phyloP scores from a whole-genome alignment of 2,113 vertebrate species.

The Oreochromis niloticus region DNA sequence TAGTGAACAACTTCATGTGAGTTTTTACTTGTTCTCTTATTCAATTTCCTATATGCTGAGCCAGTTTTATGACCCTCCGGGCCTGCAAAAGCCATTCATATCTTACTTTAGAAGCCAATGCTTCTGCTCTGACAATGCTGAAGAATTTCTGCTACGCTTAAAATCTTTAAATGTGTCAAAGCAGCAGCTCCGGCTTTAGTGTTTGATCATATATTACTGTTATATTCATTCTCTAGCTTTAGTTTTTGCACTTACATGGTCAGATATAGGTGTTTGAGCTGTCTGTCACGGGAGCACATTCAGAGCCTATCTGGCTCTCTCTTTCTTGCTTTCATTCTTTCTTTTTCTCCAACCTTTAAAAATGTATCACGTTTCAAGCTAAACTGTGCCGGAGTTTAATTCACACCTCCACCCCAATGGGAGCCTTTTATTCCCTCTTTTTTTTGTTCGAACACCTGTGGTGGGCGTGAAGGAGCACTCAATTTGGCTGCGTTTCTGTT shows the following conservation, averaged over 20 bases:
- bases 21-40: not conserved
- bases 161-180: not conserved
- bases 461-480: slow-evolving; percentile 32
- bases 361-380: not conserved
- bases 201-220: not conserved
- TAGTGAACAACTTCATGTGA: slow-evolving; percentile 9
- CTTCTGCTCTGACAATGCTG: not conserved
- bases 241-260: not conserved
- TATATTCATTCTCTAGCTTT: not conserved
- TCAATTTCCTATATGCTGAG: slow-evolving; percentile 13
- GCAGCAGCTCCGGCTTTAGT: not conserved
- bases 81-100: not conserved
- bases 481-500: slow-evolving; percentile 26
- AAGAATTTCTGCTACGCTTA: not conserved
- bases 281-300: not conserved
- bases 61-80: not conserved
- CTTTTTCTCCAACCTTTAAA: not conserved
- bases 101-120: not conserved
- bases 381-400: slow-evolving; percentile 6
- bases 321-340: not conserved
- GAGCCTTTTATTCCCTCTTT: not conserved
- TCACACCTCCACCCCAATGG: slow-evolving; percentile 20
- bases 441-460: slow-evolving; percentile 52
- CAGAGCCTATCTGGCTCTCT: not conserved
- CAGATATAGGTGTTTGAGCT: not conserved